Evolutionary conservation across 2,888 invertebrate species (phyloP), one percentile per base, ranked within the genome.

Genomic region (Epiblema foenella): DNA sequence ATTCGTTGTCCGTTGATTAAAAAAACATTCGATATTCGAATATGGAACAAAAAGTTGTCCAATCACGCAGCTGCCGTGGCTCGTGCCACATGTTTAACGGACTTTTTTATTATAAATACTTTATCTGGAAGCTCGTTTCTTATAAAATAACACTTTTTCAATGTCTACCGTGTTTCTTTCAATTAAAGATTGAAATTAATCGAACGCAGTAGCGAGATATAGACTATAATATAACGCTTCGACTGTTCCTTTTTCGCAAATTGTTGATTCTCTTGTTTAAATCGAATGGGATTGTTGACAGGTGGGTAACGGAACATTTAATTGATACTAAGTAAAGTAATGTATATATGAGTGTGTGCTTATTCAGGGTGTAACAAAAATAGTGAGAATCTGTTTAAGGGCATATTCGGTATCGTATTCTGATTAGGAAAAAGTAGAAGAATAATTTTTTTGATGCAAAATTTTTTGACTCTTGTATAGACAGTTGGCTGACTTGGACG

Each of bases 31-130:
- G 77, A 81, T 80, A 78, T 89, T 88, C 84, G 83, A 87, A 89
- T 83, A 81, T 82, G 76, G 84, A 86, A 88, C 80, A 86, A 87
- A 89, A 87, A 86, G 77, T 75, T 74, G 75, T 52, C 79, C 85
- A 86, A 86, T 89, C 87, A 78, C 83, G 83, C 89, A 89, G 87
- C 78, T 83, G 85, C 77, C 71, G 71, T 58, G 80, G 87, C 91
- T 86, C 91, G 90, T 90, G 91, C 89, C 83, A 79, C 81, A 82
- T 79, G 77, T 77, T 77, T 76, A 80, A 82, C 42, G 80, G 81
- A 70, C 33, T 64, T 58, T 64, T 73, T 73, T 60, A 17, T 39
- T 17, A n/a, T 51, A 20, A 63, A 52, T 37, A 15, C n/a, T 11
- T 52, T 15, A 63, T 63, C 20, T 63, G 18, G 11, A 63, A 51